These are phyloP conservation scores for Drosophila mayaguana DNA, from an alignment of 2,888 invertebrate genomes.

Conservation along the genomic window DNA sequence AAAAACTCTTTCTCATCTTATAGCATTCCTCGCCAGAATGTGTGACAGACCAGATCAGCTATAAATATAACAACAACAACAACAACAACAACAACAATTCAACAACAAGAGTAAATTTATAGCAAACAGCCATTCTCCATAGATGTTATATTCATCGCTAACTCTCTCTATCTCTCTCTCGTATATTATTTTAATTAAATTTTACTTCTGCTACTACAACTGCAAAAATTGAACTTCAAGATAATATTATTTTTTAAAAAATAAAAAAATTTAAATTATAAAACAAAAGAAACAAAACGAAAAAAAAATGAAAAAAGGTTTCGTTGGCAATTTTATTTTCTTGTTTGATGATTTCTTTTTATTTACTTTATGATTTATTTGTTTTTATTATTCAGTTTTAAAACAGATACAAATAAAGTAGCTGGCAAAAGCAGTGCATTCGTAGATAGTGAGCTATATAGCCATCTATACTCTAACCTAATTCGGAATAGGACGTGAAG, in stretches of 20 bases:
- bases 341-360: constrained; percentile 57
- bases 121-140: constrained; percentile 84
- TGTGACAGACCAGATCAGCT: constrained; percentile 87
- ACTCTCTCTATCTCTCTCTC: constrained; percentile 84
- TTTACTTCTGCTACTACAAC: constrained; percentile 84
- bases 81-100: constrained; percentile 59
- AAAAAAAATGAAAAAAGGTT: constrained; percentile 62
- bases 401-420: constrained; percentile 47
- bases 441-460: constrained; percentile 1
- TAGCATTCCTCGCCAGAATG: constrained; percentile 95
- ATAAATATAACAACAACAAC: constrained; percentile 76
- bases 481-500: too few relatives aligned
- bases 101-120: constrained; percentile 76
- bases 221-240: constrained; percentile 83
- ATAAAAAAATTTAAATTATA: constrained; percentile 82
- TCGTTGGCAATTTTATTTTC: constrained; percentile 64
- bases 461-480: not conserved
- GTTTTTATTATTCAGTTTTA: constrained; percentile 44
- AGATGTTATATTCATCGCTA: constrained; percentile 84
- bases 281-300: constrained; percentile 72
- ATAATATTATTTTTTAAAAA: constrained; percentile 83
- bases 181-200: constrained; percentile 84
- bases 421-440: constrained; percentile 49
- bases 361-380: constrained; percentile 1
- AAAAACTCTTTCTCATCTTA: constrained; percentile 20